Evolutionary conservation across 2,113 vertebrate genomes (phyloP).

Genomic region (Cheirogaleus medius): DNA sequence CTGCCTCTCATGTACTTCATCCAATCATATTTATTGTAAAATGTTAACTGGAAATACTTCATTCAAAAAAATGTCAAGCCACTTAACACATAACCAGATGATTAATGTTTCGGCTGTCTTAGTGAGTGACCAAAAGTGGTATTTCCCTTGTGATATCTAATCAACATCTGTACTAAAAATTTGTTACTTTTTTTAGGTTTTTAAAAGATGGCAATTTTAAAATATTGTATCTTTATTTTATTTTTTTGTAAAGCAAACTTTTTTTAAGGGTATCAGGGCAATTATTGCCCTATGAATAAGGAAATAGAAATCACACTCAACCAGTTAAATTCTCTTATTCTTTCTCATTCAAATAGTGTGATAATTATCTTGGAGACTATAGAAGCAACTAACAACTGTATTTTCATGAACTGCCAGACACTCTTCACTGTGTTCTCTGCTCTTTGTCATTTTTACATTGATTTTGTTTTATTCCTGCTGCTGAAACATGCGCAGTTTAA

Average conservation of each 20-base stretch:
- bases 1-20: conserved; percentile 40
- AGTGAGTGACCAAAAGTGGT: neutral
- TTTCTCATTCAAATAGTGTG: conserved; percentile 5
- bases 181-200: conserved; percentile 41
- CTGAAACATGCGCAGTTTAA: neutral
- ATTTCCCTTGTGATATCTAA: neutral
- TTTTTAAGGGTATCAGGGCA: conserved; percentile 56
- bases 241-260: conserved; percentile 58
- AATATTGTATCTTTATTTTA: conserved; percentile 53
- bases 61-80: neutral
- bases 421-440: conserved; percentile 48
- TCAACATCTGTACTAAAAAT: conserved; percentile 47
- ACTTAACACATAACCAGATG: neutral
- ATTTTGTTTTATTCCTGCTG: neutral
- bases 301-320: neutral
- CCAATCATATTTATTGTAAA: conserved; percentile 69
- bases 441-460: conserved; percentile 41
- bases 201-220: conserved; percentile 51
- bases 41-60: conserved; percentile 7
- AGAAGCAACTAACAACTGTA: neutral
- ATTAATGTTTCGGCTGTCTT: neutral
- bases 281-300: conserved; percentile 30
- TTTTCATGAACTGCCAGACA: conserved; percentile 46
- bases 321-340: conserved; percentile 1
- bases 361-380: conserved; percentile 37